Conservation (phyloP, 2,113 vertebrate genomes). For the Malurus elegans region DNA sequence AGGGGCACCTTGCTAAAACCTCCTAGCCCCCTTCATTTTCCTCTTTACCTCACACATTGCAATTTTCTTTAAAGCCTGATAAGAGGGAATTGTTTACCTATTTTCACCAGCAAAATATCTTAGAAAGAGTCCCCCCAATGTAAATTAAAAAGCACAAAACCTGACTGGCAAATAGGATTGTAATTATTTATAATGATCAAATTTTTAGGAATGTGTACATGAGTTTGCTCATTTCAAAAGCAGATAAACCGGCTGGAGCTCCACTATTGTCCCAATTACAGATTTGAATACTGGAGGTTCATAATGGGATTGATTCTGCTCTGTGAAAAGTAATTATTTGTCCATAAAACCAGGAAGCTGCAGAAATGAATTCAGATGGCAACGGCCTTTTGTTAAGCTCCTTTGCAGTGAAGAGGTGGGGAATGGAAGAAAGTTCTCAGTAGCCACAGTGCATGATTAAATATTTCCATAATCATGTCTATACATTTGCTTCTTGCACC, state of each 20-base stretch:
- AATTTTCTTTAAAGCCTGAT: not conserved
- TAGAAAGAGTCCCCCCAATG: not conserved
- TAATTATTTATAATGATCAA: conserved; percentile 65
- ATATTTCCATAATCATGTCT: conserved; percentile 1
- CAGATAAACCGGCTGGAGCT: not conserved
- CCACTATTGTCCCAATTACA: conserved; percentile 53
- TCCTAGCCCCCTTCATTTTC: not conserved
- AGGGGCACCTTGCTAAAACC: not conserved
- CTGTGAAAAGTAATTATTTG: conserved; percentile 67
- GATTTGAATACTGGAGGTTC: conserved; percentile 45
- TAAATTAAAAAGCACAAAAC: not conserved
- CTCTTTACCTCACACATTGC: not conserved
- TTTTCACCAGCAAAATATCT: not conserved
- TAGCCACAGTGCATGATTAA: conserved; percentile 26
- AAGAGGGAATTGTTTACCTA: not conserved
- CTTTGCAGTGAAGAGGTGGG: not conserved
- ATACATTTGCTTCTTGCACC: not conserved
- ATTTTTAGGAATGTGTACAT: conserved; percentile 39
- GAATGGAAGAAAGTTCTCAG: conserved; percentile 62
- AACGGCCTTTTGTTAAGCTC: conserved; percentile 66
- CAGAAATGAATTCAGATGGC: conserved; percentile 25
- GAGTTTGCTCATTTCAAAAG: conserved; percentile 49
- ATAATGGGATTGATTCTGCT: conserved; percentile 52
- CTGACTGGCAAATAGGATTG: conserved; percentile 38
- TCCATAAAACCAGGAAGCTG: conserved; percentile 44